phyloP scores from a whole-genome alignment of 2,888 invertebrate genomes.

The Holacanthella duospinosa region DNA sequence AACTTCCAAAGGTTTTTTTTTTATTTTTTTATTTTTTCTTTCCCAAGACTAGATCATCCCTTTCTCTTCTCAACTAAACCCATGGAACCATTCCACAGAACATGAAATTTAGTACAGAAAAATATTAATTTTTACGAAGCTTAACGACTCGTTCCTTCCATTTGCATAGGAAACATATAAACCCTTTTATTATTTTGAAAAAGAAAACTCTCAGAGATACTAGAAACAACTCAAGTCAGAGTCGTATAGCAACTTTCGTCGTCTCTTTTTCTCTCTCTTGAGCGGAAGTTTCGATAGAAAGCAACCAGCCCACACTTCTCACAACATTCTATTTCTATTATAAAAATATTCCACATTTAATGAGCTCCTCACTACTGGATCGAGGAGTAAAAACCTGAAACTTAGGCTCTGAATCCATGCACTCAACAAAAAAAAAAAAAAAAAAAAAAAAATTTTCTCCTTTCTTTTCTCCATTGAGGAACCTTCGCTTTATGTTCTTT shows the following conservation, averaged over 20 bases:
- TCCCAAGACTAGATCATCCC: no score
- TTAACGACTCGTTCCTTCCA: constrained; percentile 20
- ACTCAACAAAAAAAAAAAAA: not conserved
- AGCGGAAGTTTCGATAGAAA: not conserved
- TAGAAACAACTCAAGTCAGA: not conserved
- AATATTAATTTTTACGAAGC: constrained; percentile 22
- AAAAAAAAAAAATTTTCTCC: not conserved
- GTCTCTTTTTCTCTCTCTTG: not conserved
- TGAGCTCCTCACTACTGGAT: not conserved
- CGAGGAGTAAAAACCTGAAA: not conserved
- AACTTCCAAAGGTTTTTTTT: no score
- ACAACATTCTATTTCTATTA: not conserved
- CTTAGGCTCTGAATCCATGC: not conserved
- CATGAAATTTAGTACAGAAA: not conserved
- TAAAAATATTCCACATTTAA: not conserved
- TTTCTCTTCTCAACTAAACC: no score
- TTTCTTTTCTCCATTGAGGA: not conserved
- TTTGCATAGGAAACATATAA: constrained; percentile 13
- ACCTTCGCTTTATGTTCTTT: not conserved
- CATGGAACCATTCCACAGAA: no score
- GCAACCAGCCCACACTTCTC: not conserved
- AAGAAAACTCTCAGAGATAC: not conserved
- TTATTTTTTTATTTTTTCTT: no score
- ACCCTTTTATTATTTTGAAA: constrained; percentile 5
- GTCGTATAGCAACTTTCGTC: not conserved